A percentile compares a stretch with the other conserved stretches of the same genome.
phyloP scores from a whole-genome alignment of 2,113 vertebrate genomes.

The Chionis minor region DNA sequence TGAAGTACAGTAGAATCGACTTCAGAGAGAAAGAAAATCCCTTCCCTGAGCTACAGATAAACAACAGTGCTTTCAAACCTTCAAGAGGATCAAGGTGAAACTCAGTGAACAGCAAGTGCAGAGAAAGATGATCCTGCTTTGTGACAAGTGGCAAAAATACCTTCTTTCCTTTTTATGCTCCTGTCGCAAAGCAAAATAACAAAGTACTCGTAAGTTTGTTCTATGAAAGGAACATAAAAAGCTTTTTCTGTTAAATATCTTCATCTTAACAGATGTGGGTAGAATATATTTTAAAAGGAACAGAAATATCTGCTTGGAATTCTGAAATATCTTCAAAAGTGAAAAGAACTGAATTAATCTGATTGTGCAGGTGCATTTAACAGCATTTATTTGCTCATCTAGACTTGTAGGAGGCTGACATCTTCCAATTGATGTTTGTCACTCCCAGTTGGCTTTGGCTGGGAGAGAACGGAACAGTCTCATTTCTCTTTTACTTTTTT shows the following conservation, averaged over 20 bases:
- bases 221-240: background rate
- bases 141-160: constrained; percentile 8
- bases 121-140: constrained; percentile 33
- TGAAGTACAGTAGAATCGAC: constrained; percentile 20
- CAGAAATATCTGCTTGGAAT: background rate
- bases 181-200: constrained; percentile 1
- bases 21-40: constrained; percentile 58
- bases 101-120: background rate
- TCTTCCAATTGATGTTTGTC: background rate
- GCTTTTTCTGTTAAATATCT: constrained; percentile 1
- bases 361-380: background rate
- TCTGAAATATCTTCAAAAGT: background rate
- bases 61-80: constrained; percentile 47
- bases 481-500: background rate
- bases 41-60: constrained; percentile 40
- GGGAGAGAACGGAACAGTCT: background rate
- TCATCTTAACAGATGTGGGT: background rate
- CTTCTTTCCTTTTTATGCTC: constrained; percentile 3
- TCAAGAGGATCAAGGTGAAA: constrained; percentile 56
- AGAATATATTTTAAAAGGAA: background rate
- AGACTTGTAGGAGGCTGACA: background rate
- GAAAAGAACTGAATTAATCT: background rate
- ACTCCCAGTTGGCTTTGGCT: background rate
- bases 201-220: background rate
- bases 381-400: background rate